phyloP scores from a whole-genome alignment of 92 coral and sea anemone species.

The Epizoanthus ramosus region DNA sequence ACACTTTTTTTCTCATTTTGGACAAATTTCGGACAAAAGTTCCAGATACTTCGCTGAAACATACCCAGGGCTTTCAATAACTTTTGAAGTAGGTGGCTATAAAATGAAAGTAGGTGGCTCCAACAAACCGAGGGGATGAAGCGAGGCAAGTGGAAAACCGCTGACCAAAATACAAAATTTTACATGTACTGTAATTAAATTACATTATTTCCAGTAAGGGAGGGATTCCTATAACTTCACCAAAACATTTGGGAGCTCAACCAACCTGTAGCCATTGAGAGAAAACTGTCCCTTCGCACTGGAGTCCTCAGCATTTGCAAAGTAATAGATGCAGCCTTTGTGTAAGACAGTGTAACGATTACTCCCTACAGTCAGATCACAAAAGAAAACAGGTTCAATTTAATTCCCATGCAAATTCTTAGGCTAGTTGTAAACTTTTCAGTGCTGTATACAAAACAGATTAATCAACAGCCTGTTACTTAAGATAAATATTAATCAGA shows the following conservation, averaged over 20 bases:
- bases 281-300: constrained; percentile 89
- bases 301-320: constrained; percentile 64
- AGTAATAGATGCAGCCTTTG: constrained; percentile 93
- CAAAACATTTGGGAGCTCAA: not conserved
- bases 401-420: not conserved
- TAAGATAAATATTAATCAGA: too few species aligned
- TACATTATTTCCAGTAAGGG: not conserved
- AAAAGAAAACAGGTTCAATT: not conserved
- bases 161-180: too few species aligned
- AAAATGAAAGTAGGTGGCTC: too few species aligned
- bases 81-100: too few species aligned
- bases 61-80: too few species aligned
- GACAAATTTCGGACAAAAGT: too few species aligned
- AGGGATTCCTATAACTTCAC: not conserved
- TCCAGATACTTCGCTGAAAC: too few species aligned
- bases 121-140: too few species aligned
- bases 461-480: not conserved
- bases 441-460: not conserved
- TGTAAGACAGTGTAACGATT: constrained; percentile 87
- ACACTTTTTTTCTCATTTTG: too few species aligned
- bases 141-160: too few species aligned
- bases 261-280: constrained; percentile 94
- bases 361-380: constrained; percentile 63
- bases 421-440: not conserved
- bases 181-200: too few species aligned